Evolutionary conservation across 2,113 vertebrate genomes (phyloP).

Genomic region (Platichthys stellatus): DNA sequence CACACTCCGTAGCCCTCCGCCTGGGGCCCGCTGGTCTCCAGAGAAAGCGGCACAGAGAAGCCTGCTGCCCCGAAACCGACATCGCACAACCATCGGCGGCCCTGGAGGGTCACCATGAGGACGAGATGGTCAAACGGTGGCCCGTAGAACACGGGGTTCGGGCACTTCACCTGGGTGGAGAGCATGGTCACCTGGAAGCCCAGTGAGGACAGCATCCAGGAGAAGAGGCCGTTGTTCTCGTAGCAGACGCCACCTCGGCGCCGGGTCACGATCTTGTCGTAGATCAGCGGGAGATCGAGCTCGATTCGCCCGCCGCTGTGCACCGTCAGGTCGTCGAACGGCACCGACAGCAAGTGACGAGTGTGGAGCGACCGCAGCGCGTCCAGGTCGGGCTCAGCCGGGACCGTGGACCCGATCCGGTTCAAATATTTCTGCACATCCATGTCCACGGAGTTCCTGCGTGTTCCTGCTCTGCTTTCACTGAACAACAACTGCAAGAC

Average conservation of each 20-base stretch:
- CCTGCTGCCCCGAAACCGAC: slow-evolving; percentile 75
- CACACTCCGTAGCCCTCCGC: slow-evolving; percentile 75
- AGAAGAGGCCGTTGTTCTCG: slow-evolving; percentile 83
- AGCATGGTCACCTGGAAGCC: slow-evolving; percentile 75
- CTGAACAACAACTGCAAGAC: not conserved
- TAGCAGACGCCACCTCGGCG: slow-evolving; percentile 81
- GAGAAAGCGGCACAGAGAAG: slow-evolving; percentile 73
- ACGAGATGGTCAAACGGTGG: slow-evolving; percentile 81
- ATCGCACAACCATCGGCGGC: slow-evolving; percentile 79
- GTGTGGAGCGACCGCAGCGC: slow-evolving; percentile 68
- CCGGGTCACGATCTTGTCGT: slow-evolving; percentile 80
- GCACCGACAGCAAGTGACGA: slow-evolving; percentile 77
- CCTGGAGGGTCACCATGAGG: slow-evolving; percentile 71
- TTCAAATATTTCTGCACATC: slow-evolving; percentile 72
- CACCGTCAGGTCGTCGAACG: slow-evolving; percentile 80
- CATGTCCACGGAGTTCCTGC: slow-evolving; percentile 56
- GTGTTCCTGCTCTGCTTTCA: not conserved
- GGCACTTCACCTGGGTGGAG: slow-evolving; percentile 73
- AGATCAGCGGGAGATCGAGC: slow-evolving; percentile 62
- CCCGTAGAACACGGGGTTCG: slow-evolving; percentile 60
- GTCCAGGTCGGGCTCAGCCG: slow-evolving; percentile 48
- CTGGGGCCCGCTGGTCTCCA: slow-evolving; percentile 74
- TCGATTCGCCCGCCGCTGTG: slow-evolving; percentile 76
- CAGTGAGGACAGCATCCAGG: slow-evolving; percentile 78
- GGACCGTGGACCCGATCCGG: slow-evolving; percentile 67